Conservation (phyloP, 2,888 invertebrate species). For the Disparrhopalites patrizii region DNA sequence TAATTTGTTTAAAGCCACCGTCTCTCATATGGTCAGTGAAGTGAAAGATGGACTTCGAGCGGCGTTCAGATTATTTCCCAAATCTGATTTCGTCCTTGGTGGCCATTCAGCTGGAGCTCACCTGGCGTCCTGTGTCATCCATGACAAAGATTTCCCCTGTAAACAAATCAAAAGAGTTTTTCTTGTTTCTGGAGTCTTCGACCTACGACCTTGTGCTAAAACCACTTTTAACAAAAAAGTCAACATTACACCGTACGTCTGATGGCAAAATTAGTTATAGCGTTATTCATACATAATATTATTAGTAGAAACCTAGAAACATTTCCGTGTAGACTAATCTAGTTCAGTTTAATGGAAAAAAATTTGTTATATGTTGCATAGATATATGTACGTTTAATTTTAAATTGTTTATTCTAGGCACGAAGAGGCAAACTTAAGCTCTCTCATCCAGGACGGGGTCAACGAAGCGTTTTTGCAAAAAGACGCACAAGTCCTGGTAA, state of each 20-base stretch:
- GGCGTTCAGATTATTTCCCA: background rate
- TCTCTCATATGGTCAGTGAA: conserved; percentile 9
- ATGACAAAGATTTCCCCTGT: background rate
- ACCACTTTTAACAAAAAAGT: conserved; percentile 13
- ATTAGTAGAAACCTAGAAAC: background rate
- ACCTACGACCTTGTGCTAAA: conserved; percentile 31
- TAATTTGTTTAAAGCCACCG: no score
- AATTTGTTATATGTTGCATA: background rate
- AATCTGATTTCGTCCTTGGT: conserved; percentile 14
- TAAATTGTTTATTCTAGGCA: conserved; percentile 1
- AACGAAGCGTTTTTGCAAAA: background rate
- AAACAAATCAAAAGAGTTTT: conserved; percentile 12
- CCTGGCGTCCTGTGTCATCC: background rate
- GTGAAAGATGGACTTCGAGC: conserved; percentile 8
- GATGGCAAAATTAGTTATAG: no score
- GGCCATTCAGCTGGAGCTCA: conserved; percentile 27
- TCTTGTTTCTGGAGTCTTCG: conserved; percentile 26
- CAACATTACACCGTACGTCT: conserved; percentile 53
- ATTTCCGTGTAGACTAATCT: no score
- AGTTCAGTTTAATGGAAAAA: background rate
- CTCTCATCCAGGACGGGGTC: background rate
- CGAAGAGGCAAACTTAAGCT: conserved; percentile 1
- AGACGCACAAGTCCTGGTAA: background rate
- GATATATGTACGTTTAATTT: background rate
- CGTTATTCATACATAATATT: background rate